phyloP scores from a whole-genome alignment of 2,888 invertebrate species.

The Sesia apiformis region DNA sequence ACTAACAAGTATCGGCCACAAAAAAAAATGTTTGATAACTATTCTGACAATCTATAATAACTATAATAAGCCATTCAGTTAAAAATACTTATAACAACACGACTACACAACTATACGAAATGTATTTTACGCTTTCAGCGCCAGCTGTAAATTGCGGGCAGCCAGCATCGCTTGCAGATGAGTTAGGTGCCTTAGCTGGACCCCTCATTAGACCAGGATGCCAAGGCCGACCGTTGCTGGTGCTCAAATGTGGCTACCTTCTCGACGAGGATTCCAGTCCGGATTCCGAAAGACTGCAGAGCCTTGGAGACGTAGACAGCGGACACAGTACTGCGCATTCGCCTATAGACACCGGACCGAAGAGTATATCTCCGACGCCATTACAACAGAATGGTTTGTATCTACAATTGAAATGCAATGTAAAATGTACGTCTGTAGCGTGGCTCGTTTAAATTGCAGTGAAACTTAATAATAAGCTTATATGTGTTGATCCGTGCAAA shows the following conservation, averaged over 20 bases:
- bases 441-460: too few relatives aligned
- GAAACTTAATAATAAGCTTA: too few relatives aligned
- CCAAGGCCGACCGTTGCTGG: constrained; percentile 74
- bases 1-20: too few relatives aligned
- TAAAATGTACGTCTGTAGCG: too few relatives aligned
- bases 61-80: too few relatives aligned
- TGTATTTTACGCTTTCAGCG: constrained; percentile 56
- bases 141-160: constrained; percentile 77
- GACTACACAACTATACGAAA: too few relatives aligned
- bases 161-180: constrained; percentile 80
- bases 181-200: constrained; percentile 71
- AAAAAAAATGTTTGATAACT: too few relatives aligned
- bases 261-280: constrained; percentile 89
- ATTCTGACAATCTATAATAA: too few relatives aligned
- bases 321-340: constrained; percentile 95
- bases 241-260: constrained; percentile 83
- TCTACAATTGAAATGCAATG: too few relatives aligned
- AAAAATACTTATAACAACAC: too few relatives aligned
- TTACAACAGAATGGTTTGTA: constrained; percentile 67
- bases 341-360: constrained; percentile 86
- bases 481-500: too few relatives aligned
- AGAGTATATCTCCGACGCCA: constrained; percentile 86
- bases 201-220: constrained; percentile 49
- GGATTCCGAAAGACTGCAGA: constrained; percentile 88
- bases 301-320: constrained; percentile 85